These are phyloP conservation scores for Trichopoda pennipes DNA, from an alignment of 2,888 invertebrate genomes.

Conservation along the genomic window DNA sequence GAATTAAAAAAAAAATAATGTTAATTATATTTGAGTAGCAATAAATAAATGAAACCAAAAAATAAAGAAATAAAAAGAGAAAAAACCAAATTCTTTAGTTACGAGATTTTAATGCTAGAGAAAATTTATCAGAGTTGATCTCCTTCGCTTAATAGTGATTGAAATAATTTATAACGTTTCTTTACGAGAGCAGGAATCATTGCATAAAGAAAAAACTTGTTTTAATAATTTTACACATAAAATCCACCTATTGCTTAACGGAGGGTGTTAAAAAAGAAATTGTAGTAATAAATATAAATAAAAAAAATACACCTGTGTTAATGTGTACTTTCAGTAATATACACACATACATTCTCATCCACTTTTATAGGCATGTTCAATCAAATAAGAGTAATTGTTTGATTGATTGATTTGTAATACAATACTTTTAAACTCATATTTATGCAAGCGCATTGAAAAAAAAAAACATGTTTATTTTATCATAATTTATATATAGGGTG, in stretches of 20 bases:
- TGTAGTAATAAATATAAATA: background rate
- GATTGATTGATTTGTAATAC: conserved; percentile 34
- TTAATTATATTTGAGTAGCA: background rate
- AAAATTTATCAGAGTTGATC: conserved; percentile 27
- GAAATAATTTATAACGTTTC: conserved; percentile 6
- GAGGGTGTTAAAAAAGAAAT: conserved; percentile 36
- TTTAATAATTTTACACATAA: background rate
- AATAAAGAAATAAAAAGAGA: background rate
- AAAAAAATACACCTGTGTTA: conserved; percentile 8
- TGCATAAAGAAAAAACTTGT: background rate
- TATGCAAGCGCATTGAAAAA: background rate
- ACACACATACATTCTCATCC: background rate
- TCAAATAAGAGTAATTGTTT: conserved; percentile 27
- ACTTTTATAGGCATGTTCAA: conserved; percentile 11
- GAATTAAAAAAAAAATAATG: conserved; percentile 31
- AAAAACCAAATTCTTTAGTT: background rate
- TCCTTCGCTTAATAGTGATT: conserved; percentile 26
- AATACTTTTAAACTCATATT: background rate
- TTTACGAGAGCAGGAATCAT: conserved; percentile 20
- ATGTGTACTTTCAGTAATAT: background rate
- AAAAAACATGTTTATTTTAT: background rate
- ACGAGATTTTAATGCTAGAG: background rate
- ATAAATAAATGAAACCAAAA: conserved; percentile 4
- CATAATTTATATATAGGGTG: background rate
- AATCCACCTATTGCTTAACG: background rate